These are phyloP conservation scores for Fregata magnificens DNA, from an alignment of 2,113 vertebrate genomes.

Conservation along the genomic window DNA sequence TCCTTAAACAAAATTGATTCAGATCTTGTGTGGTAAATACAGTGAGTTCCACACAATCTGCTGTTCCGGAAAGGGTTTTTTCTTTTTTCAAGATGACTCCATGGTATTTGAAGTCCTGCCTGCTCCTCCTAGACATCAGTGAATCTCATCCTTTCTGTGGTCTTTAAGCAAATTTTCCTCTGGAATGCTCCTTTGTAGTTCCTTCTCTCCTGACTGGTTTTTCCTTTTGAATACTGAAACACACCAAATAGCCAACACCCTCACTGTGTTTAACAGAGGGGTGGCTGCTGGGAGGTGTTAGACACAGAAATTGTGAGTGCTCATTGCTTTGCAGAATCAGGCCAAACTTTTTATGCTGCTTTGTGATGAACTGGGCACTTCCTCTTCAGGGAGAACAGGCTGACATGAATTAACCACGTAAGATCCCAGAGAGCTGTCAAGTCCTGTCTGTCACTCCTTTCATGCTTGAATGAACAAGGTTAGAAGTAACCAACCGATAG, in stretches of 20 bases:
- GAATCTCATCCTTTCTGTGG: background rate
- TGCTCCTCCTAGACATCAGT: constrained; percentile 2
- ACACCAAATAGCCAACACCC: background rate
- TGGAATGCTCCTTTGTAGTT: constrained; percentile 2
- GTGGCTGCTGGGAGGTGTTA: background rate
- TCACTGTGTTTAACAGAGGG: background rate
- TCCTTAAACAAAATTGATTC: background rate
- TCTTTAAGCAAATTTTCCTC: constrained; percentile 22
- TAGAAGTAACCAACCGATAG: background rate
- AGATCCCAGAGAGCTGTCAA: background rate
- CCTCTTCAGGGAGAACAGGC: background rate
- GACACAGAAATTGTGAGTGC: background rate
- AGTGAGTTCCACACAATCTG: background rate
- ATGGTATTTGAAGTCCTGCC: background rate
- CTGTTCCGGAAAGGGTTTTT: background rate
- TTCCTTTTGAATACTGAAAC: constrained; percentile 5
- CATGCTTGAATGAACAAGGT: background rate
- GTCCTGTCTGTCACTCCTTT: background rate
- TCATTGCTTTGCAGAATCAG: background rate
- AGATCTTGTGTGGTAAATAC: background rate
- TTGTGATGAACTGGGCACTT: background rate
- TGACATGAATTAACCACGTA: background rate
- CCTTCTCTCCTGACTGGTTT: background rate
- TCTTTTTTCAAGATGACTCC: background rate
- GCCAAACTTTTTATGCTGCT: background rate